Base-by-base conservation (phyloP, 2,888 invertebrate species). In the Octonoba sinensis region DNA sequence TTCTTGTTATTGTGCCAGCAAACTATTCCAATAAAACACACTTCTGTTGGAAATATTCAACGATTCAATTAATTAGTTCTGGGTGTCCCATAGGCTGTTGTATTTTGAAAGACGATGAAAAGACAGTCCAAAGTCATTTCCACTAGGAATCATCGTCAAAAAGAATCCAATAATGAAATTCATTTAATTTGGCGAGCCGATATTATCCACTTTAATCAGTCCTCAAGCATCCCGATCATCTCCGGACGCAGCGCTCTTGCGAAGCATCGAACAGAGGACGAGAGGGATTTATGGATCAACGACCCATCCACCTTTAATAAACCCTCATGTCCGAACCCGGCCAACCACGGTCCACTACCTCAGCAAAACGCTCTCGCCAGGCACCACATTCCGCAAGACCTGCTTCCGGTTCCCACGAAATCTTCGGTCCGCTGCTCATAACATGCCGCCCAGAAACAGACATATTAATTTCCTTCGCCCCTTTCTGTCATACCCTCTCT, bases 331-430 rank as follows among this genome's bases (percentile, higher is more conserved):
- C 16, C 46, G 24, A 20, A 59, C 16, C n/a, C 22, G 59, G 12
- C 20, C 12, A 20, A 44, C 16, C 54, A 72, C 72, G 64, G 72
- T 64, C 62, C 62, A 72, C 62, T 60, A 27, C 62, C 54, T 36
- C 62, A 44, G 54, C 72, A 72, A 72, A 72, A 72, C 54, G 72
- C 59, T 47, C 57, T 56, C 56, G 57, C 70, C 20, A 46, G 46
- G 20, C 75, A 22, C 27, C 24, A 13, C 47, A 18, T 49, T 16
- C 24, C 62, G n/a, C 36, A 6, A 36, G 36, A 36, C 36, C 36
- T 3, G 36, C 75, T 75, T 60, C 67, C 75, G 67, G 67, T 67
- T 75, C 75, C 59, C 75, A 75, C 75, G 74, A 27, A 46, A 27
- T 36, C 27, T 57, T 57, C 66, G 74, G 64, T 65, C 57, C 57